phyloP scores from a whole-genome alignment of 1,140 invertebrate species.

The Ganaspis sp. region DNA sequence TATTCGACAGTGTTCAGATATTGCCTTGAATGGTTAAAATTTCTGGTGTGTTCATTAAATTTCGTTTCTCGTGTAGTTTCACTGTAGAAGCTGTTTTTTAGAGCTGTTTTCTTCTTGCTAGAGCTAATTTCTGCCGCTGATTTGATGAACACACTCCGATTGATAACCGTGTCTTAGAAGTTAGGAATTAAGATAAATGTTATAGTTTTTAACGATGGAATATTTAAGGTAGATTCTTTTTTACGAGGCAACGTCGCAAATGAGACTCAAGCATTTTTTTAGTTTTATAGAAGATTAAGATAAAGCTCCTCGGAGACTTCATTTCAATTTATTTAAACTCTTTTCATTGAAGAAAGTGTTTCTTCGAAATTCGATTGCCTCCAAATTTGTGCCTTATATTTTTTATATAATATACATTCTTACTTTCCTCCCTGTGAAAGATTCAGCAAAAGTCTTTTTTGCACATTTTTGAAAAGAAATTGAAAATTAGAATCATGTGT shows the following conservation, averaged over 20 bases:
- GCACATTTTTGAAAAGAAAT: background rate
- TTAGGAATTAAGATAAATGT: background rate
- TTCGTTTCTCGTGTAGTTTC: conserved; percentile 27
- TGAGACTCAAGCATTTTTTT: conserved; percentile 28
- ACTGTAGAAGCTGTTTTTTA: background rate
- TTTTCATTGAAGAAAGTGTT: background rate
- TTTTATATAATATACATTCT: background rate
- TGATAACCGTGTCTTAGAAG: background rate
- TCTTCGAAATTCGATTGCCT: background rate
- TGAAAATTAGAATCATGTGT: no score
- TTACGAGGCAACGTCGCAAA: conserved; percentile 2
- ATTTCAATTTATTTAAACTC: background rate
- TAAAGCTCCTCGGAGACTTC: background rate
- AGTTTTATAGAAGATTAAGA: background rate
- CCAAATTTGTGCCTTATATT: background rate
- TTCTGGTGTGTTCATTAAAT: conserved; percentile 34
- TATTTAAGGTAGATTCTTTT: conserved; percentile 6
- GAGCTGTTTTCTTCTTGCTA: conserved; percentile 28
- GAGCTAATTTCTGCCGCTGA: background rate
- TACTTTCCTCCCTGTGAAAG: no score
- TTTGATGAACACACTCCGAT: conserved; percentile 1
- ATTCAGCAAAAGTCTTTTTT: no score
- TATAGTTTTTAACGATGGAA: background rate
- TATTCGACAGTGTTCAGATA: conserved; percentile 44
- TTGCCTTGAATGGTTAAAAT: conserved; percentile 15